These are phyloP conservation scores for Argyra leucocephala DNA, from an alignment of 2,888 invertebrate genomes.

Conservation along the genomic window DNA sequence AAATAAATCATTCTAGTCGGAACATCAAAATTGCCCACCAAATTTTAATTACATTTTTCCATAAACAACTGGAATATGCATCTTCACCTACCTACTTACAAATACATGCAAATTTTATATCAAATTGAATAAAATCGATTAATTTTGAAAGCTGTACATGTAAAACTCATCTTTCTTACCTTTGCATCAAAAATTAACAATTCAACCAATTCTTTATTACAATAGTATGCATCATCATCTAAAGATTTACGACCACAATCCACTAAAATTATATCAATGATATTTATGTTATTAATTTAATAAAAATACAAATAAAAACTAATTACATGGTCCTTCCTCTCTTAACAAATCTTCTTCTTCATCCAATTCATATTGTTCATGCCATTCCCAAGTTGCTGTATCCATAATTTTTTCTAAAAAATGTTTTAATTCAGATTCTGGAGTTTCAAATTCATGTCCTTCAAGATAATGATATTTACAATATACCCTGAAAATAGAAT, in stretches of 20 bases:
- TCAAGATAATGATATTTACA: slow-evolving; percentile 78
- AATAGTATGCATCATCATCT: slow-evolving; percentile 65
- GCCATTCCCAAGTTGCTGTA: slow-evolving; percentile 58
- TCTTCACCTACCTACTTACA: too few relatives aligned
- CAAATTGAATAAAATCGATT: too few relatives aligned
- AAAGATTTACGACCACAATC: slow-evolving; percentile 57
- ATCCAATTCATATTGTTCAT: slow-evolving; percentile 49
- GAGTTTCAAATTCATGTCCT: slow-evolving; percentile 61
- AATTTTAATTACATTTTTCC: too few relatives aligned
- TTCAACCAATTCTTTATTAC: slow-evolving; percentile 75
- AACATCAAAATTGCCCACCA: too few relatives aligned
- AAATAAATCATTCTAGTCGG: too few relatives aligned
- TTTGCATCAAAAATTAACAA: slow-evolving; percentile 81
- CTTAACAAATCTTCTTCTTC: slow-evolving; percentile 35
- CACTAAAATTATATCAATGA: slow-evolving; percentile 22
- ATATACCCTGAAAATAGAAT: slow-evolving; percentile 57
- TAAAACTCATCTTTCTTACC: too few relatives aligned
- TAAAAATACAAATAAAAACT: too few relatives aligned
- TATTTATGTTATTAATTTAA: too few relatives aligned
- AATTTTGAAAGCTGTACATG: too few relatives aligned
- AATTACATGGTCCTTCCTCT: slow-evolving; percentile 30
- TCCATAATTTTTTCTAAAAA: slow-evolving; percentile 61
- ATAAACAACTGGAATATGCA: too few relatives aligned
- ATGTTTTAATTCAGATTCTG: slow-evolving; percentile 64
- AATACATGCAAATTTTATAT: too few relatives aligned